Evolutionary conservation across 2,888 invertebrate species (phyloP), one percentile per base, ranked within the genome.

Genomic region (Ganaspis brasiliensis): DNA sequence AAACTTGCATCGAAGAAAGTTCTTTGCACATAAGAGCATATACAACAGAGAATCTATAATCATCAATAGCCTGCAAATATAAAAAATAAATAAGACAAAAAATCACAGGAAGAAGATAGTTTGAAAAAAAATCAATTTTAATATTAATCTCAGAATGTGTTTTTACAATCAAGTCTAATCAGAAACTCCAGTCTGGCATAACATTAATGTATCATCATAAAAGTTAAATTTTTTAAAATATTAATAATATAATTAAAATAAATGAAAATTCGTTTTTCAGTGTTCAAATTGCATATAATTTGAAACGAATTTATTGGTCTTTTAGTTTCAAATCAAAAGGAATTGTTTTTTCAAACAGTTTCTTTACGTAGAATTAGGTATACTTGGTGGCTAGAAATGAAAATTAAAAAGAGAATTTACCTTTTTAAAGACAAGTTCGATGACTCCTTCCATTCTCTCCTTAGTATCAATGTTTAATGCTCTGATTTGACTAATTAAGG

Each of bases 1-100:
- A 89, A 85, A 96, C 96, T 93, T 94, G 94, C 86, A 96, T 93
- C 84, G 91, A 89, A 24, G 93, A 93, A 59, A 97, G 92, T 88
- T 96, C 94, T 87, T 95, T 94, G 88, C 97, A 97, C 94, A 99
- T 95, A 57, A 95, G 93, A 1, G 98, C 98, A 92, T 98, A 99
- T 0, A 97, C 97, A 73, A 96, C 95, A 14, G 98, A 97, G 91
- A 98, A 99, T 85, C 95, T 97, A 0, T 98, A 98, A 91, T 99
- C 98, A 91, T 98, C 97, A 74, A 98, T 96, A 24, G 98, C 96
- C 93, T 94, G 86, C 16, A 91, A 89, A 79, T 35, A 45, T 24
- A 71, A 10, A 67, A 37, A 21, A 40, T 24, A 59, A 57, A 19
- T 52, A 10, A 19, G 5, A 40, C n/a, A 73, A 49, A 26, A 4